A percentile compares a stretch with the other conserved stretches of the same genome.
These are phyloP conservation scores for Rhadina sibilatrix DNA, from an alignment of 2,113 vertebrate genomes.

Conservation along the genomic window DNA sequence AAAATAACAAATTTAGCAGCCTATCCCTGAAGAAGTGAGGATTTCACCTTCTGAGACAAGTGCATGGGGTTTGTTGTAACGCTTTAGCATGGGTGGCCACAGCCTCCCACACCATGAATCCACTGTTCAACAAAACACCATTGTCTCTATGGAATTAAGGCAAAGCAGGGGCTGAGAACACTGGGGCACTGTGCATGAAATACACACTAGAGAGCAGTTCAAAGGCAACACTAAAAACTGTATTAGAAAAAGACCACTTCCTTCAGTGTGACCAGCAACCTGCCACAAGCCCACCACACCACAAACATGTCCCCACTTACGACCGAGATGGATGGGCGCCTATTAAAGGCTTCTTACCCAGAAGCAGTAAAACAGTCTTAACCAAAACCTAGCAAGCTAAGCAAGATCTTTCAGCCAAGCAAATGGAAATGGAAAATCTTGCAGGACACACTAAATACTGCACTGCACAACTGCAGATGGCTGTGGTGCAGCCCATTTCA, in stretches of 20 bases:
- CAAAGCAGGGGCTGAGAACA: neutral
- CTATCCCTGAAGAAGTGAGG: neutral
- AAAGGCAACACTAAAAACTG: neutral
- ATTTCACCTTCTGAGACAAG: neutral
- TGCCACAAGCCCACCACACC: neutral
- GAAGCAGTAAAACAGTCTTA: neutral
- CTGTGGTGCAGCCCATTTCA: conserved; percentile 26
- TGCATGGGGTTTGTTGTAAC: neutral
- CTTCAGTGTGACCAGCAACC: neutral
- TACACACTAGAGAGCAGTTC: neutral
- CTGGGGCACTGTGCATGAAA: neutral
- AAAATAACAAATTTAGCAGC: neutral
- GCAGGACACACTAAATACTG: neutral
- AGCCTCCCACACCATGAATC: neutral
- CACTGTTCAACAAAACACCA: neutral
- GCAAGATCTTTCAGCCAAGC: conserved; percentile 1
- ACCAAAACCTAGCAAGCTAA: conserved; percentile 45
- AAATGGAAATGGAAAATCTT: neutral
- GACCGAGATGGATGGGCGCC: neutral
- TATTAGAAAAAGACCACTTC: neutral
- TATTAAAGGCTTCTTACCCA: neutral
- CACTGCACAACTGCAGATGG: neutral
- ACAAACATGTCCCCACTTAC: neutral
- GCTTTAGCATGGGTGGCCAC: neutral
- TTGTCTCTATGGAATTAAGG: neutral